phyloP scores from a whole-genome alignment of 30 jellyfish, hydroid and myxozoan genomes.

The Chrysaora quinquecirrha region DNA sequence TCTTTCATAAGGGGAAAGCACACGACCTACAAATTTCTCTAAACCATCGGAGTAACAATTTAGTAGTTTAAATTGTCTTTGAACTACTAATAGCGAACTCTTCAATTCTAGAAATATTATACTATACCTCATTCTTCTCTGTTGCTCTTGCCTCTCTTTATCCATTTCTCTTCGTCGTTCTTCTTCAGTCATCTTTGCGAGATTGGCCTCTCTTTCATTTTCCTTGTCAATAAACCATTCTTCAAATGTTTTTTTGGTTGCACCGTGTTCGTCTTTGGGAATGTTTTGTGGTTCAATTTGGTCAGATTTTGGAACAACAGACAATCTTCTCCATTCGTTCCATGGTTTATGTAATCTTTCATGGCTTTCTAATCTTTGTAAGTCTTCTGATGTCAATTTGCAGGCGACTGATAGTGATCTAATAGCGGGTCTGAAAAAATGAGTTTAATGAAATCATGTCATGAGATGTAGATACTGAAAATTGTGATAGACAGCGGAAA shows the following conservation, averaged over 20 bases:
- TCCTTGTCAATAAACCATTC: constrained; percentile 52
- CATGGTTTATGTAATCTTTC: constrained; percentile 44
- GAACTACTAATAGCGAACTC: too few species aligned
- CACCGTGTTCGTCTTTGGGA: background rate
- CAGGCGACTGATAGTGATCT: constrained; percentile 61
- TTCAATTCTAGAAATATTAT: too few species aligned
- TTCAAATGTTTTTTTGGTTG: constrained; percentile 45
- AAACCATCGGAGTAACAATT: too few species aligned
- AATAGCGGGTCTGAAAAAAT: constrained; percentile 18
- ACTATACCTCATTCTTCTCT: constrained; percentile 49
- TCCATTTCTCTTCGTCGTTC: constrained; percentile 42
- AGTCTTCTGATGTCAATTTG: constrained; percentile 38
- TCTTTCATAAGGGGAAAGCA: too few species aligned
- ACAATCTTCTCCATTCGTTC: constrained; percentile 66
- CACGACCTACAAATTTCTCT: too few species aligned
- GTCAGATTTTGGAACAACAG: constrained; percentile 29
- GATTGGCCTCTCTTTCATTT: constrained; percentile 4
- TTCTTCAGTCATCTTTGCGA: constrained; percentile 26
- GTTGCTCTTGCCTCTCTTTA: constrained; percentile 32
- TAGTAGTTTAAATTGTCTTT: too few species aligned
- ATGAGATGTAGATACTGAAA: too few species aligned
- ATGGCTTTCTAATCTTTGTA: background rate
- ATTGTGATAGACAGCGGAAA: too few species aligned
- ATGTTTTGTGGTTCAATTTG: background rate
- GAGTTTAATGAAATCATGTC: background rate